Conservation (phyloP, 2,888 invertebrate genomes). For the Tetragonisca angustula region DNA sequence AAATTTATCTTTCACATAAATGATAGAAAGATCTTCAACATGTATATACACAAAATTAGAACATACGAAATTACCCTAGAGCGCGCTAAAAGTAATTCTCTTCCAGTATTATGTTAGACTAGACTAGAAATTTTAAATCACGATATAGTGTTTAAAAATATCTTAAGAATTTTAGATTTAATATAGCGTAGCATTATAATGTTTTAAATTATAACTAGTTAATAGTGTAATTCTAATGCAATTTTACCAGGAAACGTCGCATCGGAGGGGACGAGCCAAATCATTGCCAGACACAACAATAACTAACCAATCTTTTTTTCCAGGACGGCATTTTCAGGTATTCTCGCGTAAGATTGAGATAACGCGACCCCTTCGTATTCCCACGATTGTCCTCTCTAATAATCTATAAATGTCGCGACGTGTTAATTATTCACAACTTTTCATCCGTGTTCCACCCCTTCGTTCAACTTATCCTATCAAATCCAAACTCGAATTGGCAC, state of each 20-base stretch:
- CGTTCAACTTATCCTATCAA: background rate
- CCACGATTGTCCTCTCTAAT: background rate
- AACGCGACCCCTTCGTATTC: slow-evolving; percentile 15
- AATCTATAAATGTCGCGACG: background rate
- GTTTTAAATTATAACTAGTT: too few relatives aligned
- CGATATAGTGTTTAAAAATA: too few relatives aligned
- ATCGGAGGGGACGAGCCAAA: background rate
- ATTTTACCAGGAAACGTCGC: slow-evolving; percentile 18
- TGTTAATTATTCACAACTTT: background rate
- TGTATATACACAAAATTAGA: too few relatives aligned
- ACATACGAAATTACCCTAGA: too few relatives aligned
- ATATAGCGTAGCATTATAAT: too few relatives aligned
- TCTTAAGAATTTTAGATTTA: too few relatives aligned
- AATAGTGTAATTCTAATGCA: background rate
- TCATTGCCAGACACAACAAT: background rate
- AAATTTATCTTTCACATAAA: too few relatives aligned
- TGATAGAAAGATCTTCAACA: too few relatives aligned
- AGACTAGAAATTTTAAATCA: too few relatives aligned
- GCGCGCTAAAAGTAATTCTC: too few relatives aligned
- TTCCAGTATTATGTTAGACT: too few relatives aligned
- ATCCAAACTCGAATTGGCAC: background rate
- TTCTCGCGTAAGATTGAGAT: slow-evolving; percentile 1
- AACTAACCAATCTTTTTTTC: slow-evolving; percentile 52
- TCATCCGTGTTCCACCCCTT: background rate
- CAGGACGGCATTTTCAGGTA: slow-evolving; percentile 22